Evolutionary conservation across 2,113 vertebrate genomes (phyloP).

Genomic region (Pseudorhombus dupliciocellatus): DNA sequence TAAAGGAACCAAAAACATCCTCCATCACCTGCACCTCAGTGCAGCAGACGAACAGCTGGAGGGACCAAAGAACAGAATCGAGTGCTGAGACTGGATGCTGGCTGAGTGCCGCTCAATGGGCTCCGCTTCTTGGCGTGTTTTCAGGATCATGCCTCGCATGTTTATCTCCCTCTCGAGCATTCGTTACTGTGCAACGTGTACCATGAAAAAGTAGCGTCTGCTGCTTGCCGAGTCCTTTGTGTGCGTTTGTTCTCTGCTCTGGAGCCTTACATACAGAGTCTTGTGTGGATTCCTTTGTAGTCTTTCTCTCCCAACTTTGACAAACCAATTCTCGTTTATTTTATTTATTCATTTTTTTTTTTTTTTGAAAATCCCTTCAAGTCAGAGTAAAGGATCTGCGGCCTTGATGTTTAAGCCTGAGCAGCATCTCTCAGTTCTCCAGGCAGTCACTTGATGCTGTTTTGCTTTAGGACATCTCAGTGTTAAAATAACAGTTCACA

Average conservation of each 20-base stretch:
- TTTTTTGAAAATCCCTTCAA: constrained; percentile 67
- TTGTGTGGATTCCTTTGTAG: constrained; percentile 47
- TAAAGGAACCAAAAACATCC: constrained; percentile 17
- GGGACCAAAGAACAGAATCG: constrained; percentile 33
- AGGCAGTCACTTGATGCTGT: constrained; percentile 50
- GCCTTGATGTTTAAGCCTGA: constrained; percentile 69
- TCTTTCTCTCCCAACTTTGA: constrained; percentile 51
- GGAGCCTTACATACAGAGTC: constrained; percentile 36
- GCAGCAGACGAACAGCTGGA: constrained; percentile 20
- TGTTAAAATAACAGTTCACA: constrained; percentile 45
- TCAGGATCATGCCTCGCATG: constrained; percentile 33
- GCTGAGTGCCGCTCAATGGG: constrained; percentile 44
- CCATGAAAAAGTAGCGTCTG: constrained; percentile 57
- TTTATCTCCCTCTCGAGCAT: constrained; percentile 56
- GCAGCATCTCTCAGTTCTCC: constrained; percentile 46
- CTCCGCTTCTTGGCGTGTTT: constrained; percentile 46
- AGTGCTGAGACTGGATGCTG: constrained; percentile 12
- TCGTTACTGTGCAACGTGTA: constrained; percentile 55
- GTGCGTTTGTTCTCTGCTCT: constrained; percentile 54
- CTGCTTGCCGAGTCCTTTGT: constrained; percentile 41
- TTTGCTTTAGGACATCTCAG: constrained; percentile 62
- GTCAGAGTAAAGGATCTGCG: constrained; percentile 44
- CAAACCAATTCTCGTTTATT: constrained; percentile 64
- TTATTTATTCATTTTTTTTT: constrained; percentile 64
- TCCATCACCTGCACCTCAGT: constrained; percentile 15